Evolutionary conservation across 2,888 invertebrate genomes (phyloP), one percentile per base, ranked within the genome.

Genomic region (Scaptomyza caliginosa): DNA sequence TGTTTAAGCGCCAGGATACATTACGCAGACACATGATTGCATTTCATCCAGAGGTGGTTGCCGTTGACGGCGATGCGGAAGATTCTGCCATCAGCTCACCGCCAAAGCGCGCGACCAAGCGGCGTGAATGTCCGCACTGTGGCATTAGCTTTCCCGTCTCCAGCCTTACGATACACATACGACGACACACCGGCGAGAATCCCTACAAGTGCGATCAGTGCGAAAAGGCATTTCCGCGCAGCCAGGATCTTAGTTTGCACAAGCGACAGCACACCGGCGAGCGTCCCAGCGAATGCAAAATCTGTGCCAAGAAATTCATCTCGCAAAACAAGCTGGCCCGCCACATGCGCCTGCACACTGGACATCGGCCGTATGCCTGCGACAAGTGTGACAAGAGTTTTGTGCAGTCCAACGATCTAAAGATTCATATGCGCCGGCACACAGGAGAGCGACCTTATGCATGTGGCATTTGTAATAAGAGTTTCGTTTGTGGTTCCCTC

Each of bases 321-420:
- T 92, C 93, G 2, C 93, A 93, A 52, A 94, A 93, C 81, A 94
- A 93, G 86, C 82, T 94, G 60, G 92, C 93, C 0, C 92, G 93
- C 0, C 94, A 94, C 74, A 93, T 93, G 93, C 92, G 94, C 0
- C 92, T 94, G 4, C 91, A 91, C 50, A 90, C 91, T 0, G 94
- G 93, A 0, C 92, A 92, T 40, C 91, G 93, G 19, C 94, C 94
- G 0, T 93, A 93, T 84, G 93, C 93, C 72, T 94, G 94, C 72
- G 92, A 92, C 0, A 92, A 83, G 34, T 91, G 91, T 48, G 86
- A 87, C 26, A 89, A 89, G 46, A 85, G 89, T 2, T 95, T 95
- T 88, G 94, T 94, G 0, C 95, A 95, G 87, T 95, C 94, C 46
- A 95, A 95, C 87, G 95, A 95, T 82, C 90, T 95, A 42, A 94